A percentile compares a stretch with the other conserved stretches of the same genome.
Evolutionary conservation across 2,113 vertebrate species (phyloP).

Genomic region (Junco hyemalis): DNA sequence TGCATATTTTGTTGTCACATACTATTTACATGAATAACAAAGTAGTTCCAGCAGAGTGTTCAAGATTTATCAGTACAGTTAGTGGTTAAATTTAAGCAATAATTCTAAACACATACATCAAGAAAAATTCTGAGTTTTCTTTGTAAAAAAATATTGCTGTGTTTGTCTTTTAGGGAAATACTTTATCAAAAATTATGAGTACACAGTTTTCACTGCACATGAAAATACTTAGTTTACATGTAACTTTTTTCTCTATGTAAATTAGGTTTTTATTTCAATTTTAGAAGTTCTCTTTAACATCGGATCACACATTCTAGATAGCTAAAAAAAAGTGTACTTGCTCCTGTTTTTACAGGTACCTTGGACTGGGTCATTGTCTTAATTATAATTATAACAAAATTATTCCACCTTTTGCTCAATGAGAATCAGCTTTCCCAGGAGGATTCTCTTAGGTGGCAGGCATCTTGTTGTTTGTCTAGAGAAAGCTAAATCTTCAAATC

Average conservation of each 20-base stretch:
- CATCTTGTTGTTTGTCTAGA: neutral
- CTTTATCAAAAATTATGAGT: neutral
- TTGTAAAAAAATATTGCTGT: neutral
- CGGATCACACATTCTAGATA: neutral
- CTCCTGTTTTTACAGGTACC: neutral
- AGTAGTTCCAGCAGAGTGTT: neutral
- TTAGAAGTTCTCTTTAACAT: neutral
- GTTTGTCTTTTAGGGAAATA: neutral
- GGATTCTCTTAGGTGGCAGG: conserved; percentile 3
- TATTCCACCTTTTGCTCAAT: neutral
- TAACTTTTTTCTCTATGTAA: neutral
- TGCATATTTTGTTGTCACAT: neutral
- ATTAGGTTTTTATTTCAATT: neutral
- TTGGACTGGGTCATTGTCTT: neutral
- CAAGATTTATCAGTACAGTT: neutral
- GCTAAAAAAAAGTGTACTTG: neutral
- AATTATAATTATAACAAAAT: neutral
- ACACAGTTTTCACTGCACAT: neutral
- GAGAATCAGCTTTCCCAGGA: neutral
- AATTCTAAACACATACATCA: neutral
- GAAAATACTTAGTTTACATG: neutral
- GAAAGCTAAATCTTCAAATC: conserved; percentile 3
- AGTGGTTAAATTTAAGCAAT: neutral
- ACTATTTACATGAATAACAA: neutral
- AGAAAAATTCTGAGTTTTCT: neutral